Base-by-base conservation (phyloP, 2,113 vertebrate genomes). In the Heterotilapia buettikoferi region DNA sequence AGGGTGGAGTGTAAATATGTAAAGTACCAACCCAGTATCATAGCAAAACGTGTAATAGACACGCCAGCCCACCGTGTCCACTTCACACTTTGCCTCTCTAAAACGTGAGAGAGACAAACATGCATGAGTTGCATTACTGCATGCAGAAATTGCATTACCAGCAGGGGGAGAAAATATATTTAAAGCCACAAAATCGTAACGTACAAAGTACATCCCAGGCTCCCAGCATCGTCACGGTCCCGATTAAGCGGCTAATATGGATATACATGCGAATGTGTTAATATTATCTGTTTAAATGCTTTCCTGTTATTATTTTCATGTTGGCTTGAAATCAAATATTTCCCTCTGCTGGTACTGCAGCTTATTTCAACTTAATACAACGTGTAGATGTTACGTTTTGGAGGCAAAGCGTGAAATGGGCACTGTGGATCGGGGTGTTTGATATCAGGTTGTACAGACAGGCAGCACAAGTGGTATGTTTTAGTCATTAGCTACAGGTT, bases 141-240 rank as follows among this genome's bases (percentile, higher is more conserved):
- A 59, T 29, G 56, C 24, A 59, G 13, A 59, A 57, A 57, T 16
- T 59, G 56, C 13, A 59, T 59, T 31, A 2, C 1, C 56, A 59
- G 56, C 56, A 59, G 56, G 56, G 14, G 26, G 0, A 59, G 56
- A 59, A 59, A 59, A 31, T 31, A 59, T 59, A 59, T 59, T 59
- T 59, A 59, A 59, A 0, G 26, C 26, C 26, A 59, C 14, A 31
- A 31, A 31, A 9, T 59, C 7, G 5, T 31, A 59, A 31, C 14
- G 2, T 18, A 31, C 56, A 31, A 18, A 59, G 56, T 59, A 2
- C 7, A 0, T 59, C 26, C 0, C 56, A 29, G 56, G 56, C 13
- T 59, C 56, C 24, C 26, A 59, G 7, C 56, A 59, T 59, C 0
- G 5, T 33, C 31, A 33, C 6, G 31, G 31, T 18, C 26, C 1